A percentile compares a stretch with the other conserved stretches of the same genome.
phyloP scores from a whole-genome alignment of 2,797 vertebrate genomes.

The Myotis daubentonii region DNA sequence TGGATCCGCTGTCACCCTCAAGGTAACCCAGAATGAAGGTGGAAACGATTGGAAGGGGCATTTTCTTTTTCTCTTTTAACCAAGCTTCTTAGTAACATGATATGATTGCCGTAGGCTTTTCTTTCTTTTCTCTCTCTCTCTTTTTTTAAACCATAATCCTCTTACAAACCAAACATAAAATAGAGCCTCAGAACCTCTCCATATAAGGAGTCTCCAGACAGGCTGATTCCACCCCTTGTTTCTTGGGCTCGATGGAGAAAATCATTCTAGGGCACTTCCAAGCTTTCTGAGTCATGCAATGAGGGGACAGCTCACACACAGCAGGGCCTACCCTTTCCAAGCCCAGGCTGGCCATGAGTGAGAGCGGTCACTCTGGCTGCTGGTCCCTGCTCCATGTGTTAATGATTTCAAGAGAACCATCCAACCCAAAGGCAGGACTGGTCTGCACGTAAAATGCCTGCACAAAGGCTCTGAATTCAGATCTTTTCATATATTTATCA shows the following conservation, averaged over 20 bases:
- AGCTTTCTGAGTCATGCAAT: background rate
- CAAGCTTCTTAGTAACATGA: slow-evolving; percentile 68
- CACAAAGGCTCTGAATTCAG: background rate
- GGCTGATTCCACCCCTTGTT: background rate
- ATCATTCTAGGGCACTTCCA: background rate
- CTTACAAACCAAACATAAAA: slow-evolving; percentile 71
- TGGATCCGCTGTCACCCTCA: slow-evolving; percentile 18
- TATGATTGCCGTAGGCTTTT: slow-evolving; percentile 37
- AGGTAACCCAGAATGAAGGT: background rate
- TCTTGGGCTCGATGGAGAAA: slow-evolving; percentile 39
- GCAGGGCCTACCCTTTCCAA: background rate
- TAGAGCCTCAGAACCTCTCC: slow-evolving; percentile 30
- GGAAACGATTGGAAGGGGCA: background rate
- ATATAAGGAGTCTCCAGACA: slow-evolving; percentile 52
- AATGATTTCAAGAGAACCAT: background rate
- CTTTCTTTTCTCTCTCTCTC: slow-evolving; percentile 26
- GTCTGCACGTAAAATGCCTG: background rate
- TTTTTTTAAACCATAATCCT: slow-evolving; percentile 61
- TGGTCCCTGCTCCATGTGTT: background rate
- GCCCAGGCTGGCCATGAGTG: background rate
- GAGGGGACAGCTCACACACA: background rate
- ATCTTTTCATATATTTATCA: background rate
- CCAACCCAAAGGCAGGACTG: background rate
- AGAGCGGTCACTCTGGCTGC: slow-evolving; percentile 3
- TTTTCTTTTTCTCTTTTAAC: slow-evolving; percentile 66